Conservation (phyloP, 2,888 invertebrate species). For the Eupeodes latifasciatus region DNA sequence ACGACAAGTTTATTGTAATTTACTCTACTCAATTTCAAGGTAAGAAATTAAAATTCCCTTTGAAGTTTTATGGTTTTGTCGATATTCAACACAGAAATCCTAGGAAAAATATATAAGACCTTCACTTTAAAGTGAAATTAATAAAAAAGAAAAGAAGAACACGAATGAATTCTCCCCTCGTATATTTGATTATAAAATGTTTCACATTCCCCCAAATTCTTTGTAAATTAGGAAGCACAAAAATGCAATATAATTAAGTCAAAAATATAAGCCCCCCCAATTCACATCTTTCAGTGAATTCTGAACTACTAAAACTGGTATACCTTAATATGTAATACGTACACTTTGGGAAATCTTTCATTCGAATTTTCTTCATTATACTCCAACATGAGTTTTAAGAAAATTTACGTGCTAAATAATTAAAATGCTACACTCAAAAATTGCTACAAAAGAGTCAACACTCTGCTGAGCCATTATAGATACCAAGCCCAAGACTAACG, state of each 20-base stretch:
- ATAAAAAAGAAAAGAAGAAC: neutral
- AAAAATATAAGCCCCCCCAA: constrained; percentile 1
- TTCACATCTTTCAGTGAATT: neutral
- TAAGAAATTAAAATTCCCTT: neutral
- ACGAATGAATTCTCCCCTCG: neutral
- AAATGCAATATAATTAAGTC: constrained; percentile 52
- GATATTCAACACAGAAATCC: neutral
- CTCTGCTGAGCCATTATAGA: neutral
- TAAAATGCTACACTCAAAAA: constrained; percentile 48
- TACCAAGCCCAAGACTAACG: neutral
- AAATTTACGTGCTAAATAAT: constrained; percentile 71
- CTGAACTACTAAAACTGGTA: neutral
- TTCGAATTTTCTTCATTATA: constrained; percentile 56
- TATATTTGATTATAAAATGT: neutral
- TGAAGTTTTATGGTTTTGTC: neutral
- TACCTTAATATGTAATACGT: neutral
- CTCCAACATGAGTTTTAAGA: constrained; percentile 60
- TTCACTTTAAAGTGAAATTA: neutral
- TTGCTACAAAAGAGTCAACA: constrained; percentile 42
- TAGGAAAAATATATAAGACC: neutral
- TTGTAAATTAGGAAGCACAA: constrained; percentile 44
- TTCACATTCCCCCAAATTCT: constrained; percentile 28
- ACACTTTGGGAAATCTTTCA: constrained; percentile 34
- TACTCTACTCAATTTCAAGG: neutral
- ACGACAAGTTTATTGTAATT: neutral